Evolutionary conservation across 2,113 vertebrate species (phyloP).

Genomic region (Cacatua alba): DNA sequence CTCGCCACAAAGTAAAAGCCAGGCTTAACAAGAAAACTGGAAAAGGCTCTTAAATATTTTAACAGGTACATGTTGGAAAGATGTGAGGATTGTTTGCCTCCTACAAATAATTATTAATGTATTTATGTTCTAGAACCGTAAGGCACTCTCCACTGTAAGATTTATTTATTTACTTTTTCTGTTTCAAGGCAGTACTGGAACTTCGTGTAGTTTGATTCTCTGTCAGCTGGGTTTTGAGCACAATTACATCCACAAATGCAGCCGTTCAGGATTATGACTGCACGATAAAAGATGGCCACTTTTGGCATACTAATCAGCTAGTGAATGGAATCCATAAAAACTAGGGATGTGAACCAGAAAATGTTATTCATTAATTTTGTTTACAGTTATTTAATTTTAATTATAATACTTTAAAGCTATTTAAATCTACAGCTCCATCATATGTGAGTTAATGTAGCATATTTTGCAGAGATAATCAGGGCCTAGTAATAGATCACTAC

Average conservation of each 20-base stretch:
- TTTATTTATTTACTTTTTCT: background rate
- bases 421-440: background rate
- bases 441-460: background rate
- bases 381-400: constrained; percentile 46
- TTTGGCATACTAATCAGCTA: background rate
- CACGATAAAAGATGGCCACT: background rate
- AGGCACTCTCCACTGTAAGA: background rate
- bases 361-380: constrained; percentile 17
- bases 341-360: background rate
- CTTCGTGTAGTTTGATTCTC: background rate
- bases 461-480: constrained; percentile 29
- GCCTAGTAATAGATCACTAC: background rate
- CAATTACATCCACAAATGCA: background rate
- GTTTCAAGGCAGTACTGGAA: background rate
- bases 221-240: background rate
- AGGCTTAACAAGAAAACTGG: background rate
- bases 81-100: background rate
- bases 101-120: background rate
- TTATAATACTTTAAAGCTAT: constrained; percentile 18
- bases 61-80: background rate
- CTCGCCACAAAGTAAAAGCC: background rate
- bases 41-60: background rate
- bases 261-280: background rate
- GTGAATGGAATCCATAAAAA: background rate
- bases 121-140: background rate